These are phyloP conservation scores for Onychostruthus taczanowskii DNA, from an alignment of 2,113 vertebrate species.

Conservation along the genomic window DNA sequence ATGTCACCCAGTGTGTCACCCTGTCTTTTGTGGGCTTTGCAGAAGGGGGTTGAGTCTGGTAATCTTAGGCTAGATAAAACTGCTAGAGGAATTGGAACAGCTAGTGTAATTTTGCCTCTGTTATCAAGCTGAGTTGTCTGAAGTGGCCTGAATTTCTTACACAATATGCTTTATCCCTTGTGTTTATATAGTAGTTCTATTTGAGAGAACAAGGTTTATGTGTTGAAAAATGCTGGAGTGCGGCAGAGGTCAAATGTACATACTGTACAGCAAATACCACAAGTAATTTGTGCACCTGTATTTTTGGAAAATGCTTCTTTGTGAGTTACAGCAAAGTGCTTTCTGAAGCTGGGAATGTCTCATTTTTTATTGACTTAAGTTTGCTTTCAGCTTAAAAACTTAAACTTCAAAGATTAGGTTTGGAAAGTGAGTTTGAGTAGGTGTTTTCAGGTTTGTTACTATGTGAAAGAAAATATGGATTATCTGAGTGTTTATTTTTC, in stretches of 20 bases:
- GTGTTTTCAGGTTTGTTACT: not conserved
- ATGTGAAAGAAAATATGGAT: not conserved
- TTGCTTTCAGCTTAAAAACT: slow-evolving; percentile 31
- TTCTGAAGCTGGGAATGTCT: slow-evolving; percentile 45
- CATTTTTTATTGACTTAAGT: slow-evolving; percentile 55
- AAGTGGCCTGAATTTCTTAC: slow-evolving; percentile 46
- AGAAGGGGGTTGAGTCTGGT: not conserved
- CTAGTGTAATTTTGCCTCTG: slow-evolving; percentile 30
- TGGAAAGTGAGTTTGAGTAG: not conserved
- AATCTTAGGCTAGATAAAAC: slow-evolving; percentile 12
- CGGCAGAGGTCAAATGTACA: slow-evolving; percentile 16
- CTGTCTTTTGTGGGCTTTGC: not conserved
- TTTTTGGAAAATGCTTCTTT: slow-evolving; percentile 53
- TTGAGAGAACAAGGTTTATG: slow-evolving; percentile 60
- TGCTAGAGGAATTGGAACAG: not conserved
- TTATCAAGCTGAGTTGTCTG: slow-evolving; percentile 52
- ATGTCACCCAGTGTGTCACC: not conserved
- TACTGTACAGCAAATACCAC: slow-evolving; percentile 38
- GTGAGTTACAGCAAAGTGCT: slow-evolving; percentile 22
- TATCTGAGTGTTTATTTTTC: not conserved
- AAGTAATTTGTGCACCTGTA: slow-evolving; percentile 36
- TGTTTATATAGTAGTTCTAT: slow-evolving; percentile 44
- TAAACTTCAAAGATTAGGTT: not conserved
- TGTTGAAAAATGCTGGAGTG: slow-evolving; percentile 27
- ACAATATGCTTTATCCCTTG: slow-evolving; percentile 56